Percentiles rank a stretch among this genome's conserved stretches.
phyloP scores from a whole-genome alignment of 2,888 invertebrate genomes.

The Leptopterna dolabrata region DNA sequence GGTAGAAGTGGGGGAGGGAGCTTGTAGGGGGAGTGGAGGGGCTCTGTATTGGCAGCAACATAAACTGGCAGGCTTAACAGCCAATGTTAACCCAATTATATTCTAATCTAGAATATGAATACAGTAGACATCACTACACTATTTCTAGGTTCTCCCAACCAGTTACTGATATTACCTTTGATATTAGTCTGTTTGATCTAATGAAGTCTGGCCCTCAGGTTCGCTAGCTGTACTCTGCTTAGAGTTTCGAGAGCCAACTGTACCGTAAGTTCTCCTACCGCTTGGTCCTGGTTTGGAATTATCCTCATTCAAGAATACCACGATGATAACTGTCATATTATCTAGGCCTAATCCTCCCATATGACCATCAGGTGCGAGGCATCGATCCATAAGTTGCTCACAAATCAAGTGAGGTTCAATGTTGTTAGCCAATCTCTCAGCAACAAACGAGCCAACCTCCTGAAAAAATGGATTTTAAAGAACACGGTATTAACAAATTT shows the following conservation, averaged over 20 bases:
- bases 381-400: conserved; percentile 93
- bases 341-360: conserved; percentile 98
- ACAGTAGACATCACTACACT: too few relatives aligned
- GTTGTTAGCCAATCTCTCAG: conserved; percentile 81
- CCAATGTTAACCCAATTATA: too few relatives aligned
- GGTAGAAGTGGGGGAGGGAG: too few relatives aligned
- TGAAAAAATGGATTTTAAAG: conserved; percentile 61
- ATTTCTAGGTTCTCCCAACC: too few relatives aligned
- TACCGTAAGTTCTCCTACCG: not conserved
- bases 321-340: conserved; percentile 97
- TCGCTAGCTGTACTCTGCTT: not conserved
- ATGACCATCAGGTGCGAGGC: conserved; percentile 96
- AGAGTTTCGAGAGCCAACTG: not conserved
- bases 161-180: not conserved
- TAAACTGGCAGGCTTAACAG: too few relatives aligned
- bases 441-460: conserved; percentile 92
- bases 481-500: not conserved
- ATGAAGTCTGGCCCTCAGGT: not conserved
- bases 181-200: not conserved
- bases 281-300: not conserved
- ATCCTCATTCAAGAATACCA: conserved; percentile 77
- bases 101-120: too few relatives aligned
- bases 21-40: too few relatives aligned
- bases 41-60: too few relatives aligned
- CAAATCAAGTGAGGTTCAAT: conserved; percentile 95